Base-by-base conservation (phyloP, 2,113 vertebrate species). In the Garra rufa region DNA sequence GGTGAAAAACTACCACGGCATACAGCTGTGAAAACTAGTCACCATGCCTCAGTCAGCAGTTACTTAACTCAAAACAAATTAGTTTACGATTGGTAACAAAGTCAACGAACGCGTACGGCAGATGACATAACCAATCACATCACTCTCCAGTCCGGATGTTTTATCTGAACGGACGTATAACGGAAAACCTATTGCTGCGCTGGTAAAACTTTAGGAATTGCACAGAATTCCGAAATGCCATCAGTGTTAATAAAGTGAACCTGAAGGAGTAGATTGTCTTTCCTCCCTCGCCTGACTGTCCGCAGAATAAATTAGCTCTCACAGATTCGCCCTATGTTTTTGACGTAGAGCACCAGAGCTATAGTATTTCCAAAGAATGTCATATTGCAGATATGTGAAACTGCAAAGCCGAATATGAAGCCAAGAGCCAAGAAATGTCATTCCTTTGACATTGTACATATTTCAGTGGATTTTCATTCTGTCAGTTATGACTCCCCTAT, bases 291-390 rank as follows among this genome's bases (percentile, higher is more conserved):
- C 69, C 76, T 59, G 77, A 75, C 75, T 69, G 75, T 82, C 83
- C 82, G 21, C 84, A 69, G 79, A 88, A 84, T 85, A 65, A 88
- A 86, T 83, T 75, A 82, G 67, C 50, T 85, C 83, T 76, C 30
- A 46, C 44, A 83, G n/a, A 85, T 85, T 85, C 4, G 69, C 52
- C 52, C 52, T 69, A 79, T 83, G 83, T 77, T 71, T 84, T 83
- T 86, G 84, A 88, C 80, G 10, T 65, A 69, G 77, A 67, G 81
- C 61, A 65, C 13, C 76, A 19, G 3, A n/a, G 50, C 87, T 50
- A 83, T 88, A 81, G 85, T 83, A 81, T 82, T 43, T 83, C 87
- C 43, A 61, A 88, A 86, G 83, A 85, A 85, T 86, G 73, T 81
- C 69, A 81, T 83, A 48, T 86, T 30, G 19, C 48, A 57, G 46